Percentiles rank a stretch among this genome's conserved stretches.
Conservation (phyloP, 2,113 vertebrate species). For the Dipodomys ordii region DNA sequence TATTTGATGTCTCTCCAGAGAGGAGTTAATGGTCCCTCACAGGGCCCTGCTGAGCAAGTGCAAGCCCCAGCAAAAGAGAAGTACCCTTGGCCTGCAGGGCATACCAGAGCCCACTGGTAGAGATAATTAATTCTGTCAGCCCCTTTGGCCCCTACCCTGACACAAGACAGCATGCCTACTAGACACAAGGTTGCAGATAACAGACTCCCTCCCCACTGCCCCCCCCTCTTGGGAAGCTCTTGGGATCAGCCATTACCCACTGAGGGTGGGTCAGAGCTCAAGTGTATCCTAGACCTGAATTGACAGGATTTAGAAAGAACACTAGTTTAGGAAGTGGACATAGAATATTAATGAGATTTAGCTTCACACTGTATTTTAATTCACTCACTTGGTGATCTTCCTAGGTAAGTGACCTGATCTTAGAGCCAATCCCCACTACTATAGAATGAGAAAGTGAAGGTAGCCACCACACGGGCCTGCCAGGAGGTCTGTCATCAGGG, state of each 20-base stretch:
- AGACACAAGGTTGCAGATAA: neutral
- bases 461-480: neutral
- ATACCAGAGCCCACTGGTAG: neutral
- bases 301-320: neutral
- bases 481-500: neutral
- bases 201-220: neutral
- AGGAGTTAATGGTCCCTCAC: neutral
- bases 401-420: neutral
- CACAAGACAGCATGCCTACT: neutral
- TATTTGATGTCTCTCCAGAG: neutral
- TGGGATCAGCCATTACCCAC: neutral
- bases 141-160: neutral
- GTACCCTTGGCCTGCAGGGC: neutral
- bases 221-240: neutral
- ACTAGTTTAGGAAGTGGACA: neutral
- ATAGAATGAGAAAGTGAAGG: neutral
- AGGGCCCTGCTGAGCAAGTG: neutral
- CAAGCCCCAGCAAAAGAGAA: neutral
- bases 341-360: neutral
- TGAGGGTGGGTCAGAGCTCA: neutral
- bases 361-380: neutral
- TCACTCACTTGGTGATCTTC: neutral
- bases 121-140: neutral
- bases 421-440: neutral
- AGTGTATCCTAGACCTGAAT: neutral